phyloP scores from a whole-genome alignment of 2,113 vertebrate genomes.

The Stigmatopora nigra region DNA sequence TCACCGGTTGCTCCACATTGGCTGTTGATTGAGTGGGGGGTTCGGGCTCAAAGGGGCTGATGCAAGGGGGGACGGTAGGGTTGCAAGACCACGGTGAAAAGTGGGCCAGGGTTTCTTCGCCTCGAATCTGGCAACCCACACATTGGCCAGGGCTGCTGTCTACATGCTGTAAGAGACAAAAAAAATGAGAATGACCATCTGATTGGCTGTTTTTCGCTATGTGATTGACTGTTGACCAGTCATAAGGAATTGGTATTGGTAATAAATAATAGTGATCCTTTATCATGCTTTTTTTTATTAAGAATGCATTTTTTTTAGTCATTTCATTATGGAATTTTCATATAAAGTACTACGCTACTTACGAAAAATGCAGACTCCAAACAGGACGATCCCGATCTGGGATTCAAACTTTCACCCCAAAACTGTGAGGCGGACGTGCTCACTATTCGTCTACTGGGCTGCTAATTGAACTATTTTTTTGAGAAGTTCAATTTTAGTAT shows the following conservation, averaged over 20 bases:
- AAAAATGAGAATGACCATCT: neutral
- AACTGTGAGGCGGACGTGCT: too few relatives aligned
- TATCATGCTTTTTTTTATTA: neutral
- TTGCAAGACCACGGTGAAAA: conserved; percentile 95
- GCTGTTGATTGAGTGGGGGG: conserved; percentile 70
- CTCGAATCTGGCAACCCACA: conserved; percentile 79
- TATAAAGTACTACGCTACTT: too few relatives aligned
- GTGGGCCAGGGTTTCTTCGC: conserved; percentile 79
- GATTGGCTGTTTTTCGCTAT: too few relatives aligned
- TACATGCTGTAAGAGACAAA: conserved; percentile 68
- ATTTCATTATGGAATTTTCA: too few relatives aligned
- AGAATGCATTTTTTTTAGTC: neutral
- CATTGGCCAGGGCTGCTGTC: conserved; percentile 76
- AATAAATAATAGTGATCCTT: neutral
- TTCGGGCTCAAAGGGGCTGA: conserved; percentile 85
- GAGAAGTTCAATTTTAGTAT: too few relatives aligned
- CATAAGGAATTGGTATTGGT: too few relatives aligned
- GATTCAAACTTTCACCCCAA: too few relatives aligned
- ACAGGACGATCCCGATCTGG: too few relatives aligned
- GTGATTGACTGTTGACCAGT: too few relatives aligned
- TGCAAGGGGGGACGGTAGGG: conserved; percentile 77
- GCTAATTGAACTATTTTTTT: too few relatives aligned
- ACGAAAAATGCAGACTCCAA: too few relatives aligned
- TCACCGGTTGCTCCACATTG: conserved; percentile 78
- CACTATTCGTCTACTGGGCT: too few relatives aligned